Evolutionary conservation across 30 jellyfish, hydroid and myxozoan genomes (phyloP).

Genomic region (Catostylus mosaicus): DNA sequence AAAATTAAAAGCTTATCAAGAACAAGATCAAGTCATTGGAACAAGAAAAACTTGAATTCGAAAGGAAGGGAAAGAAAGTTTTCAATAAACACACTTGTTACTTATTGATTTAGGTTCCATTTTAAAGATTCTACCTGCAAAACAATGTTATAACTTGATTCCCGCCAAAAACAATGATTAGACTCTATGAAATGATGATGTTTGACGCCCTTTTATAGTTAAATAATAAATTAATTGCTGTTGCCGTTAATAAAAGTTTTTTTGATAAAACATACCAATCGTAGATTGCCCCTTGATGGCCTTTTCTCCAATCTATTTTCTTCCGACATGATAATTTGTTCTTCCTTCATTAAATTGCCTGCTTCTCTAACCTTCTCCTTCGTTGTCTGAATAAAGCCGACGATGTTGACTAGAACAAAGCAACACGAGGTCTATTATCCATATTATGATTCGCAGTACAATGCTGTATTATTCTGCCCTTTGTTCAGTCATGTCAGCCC

Average conservation of each 20-base stretch:
- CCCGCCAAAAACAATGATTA: constrained; percentile 69
- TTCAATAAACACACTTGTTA: too few relatives aligned
- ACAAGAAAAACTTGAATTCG: too few relatives aligned
- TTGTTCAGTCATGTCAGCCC: constrained; percentile 69
- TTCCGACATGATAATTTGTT: constrained; percentile 39
- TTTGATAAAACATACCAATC: constrained; percentile 44
- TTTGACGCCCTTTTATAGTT: too few relatives aligned
- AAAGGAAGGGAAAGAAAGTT: too few relatives aligned
- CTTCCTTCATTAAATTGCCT: neutral
- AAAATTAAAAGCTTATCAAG: too few relatives aligned
- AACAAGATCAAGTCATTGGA: too few relatives aligned
- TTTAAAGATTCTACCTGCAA: neutral
- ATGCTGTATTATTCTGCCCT: constrained; percentile 47
- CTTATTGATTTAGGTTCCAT: neutral
- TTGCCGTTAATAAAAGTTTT: too few relatives aligned
- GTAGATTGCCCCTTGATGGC: constrained; percentile 48
- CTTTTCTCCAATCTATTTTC: constrained; percentile 42
- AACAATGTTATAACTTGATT: neutral
- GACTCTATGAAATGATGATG: too few relatives aligned
- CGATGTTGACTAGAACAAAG: constrained; percentile 42
- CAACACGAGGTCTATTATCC: constrained; percentile 76
- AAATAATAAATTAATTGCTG: too few relatives aligned
- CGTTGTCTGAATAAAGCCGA: constrained; percentile 47
- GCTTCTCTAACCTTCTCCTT: constrained; percentile 38
- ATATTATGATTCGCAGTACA: constrained; percentile 55